These are phyloP conservation scores for Prorops nasuta DNA, from an alignment of 1,140 invertebrate species.

Conservation along the genomic window DNA sequence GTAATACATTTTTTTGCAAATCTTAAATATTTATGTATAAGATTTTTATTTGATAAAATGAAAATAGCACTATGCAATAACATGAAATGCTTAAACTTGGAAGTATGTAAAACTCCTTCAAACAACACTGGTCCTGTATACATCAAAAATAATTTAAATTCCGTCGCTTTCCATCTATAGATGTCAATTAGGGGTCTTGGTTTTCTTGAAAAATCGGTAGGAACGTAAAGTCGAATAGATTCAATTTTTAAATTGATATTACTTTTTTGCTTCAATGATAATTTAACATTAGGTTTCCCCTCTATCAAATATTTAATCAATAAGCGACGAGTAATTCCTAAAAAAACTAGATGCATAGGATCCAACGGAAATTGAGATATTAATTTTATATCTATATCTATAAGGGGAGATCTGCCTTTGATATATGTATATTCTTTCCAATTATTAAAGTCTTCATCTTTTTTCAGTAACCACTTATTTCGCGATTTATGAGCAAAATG, in stretches of 20 bases:
- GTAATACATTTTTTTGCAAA: slow-evolving; percentile 7
- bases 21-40: slow-evolving; percentile 3
- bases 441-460: neutral
- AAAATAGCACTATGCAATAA: slow-evolving; percentile 18
- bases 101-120: slow-evolving; percentile 6
- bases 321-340: neutral
- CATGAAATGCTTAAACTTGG: slow-evolving; percentile 13
- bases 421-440: neutral
- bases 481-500: neutral
- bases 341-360: neutral
- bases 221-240: neutral
- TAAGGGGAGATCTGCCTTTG: neutral
- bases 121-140: slow-evolving; percentile 16
- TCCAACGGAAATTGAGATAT: slow-evolving; percentile 2
- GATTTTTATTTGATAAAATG: slow-evolving; percentile 16
- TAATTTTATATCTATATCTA: neutral
- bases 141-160: slow-evolving; percentile 16
- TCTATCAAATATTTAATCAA: neutral
- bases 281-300: neutral
- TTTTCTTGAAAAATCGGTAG: slow-evolving; percentile 20
- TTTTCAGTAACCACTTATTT: neutral
- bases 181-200: slow-evolving; percentile 1
- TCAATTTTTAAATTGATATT: neutral
- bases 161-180: slow-evolving; percentile 16
- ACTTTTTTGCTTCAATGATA: neutral